Evolutionary conservation across 1,140 invertebrate genomes (phyloP).

Genomic region (Drosophila watanabei): DNA sequence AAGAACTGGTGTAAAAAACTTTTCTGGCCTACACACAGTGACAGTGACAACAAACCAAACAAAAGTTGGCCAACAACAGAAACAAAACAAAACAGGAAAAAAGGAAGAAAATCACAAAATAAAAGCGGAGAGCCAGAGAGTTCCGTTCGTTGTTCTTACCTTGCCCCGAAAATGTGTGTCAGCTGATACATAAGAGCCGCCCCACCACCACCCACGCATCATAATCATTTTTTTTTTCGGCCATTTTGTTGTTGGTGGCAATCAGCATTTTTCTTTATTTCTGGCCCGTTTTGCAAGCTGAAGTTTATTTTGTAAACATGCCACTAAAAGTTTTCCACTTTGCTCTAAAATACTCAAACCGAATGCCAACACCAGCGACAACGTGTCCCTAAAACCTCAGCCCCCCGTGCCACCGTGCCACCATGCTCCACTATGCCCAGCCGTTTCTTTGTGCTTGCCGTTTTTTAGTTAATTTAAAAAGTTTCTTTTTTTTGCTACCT

Average conservation of each 20-base stretch:
- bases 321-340: conserved; percentile 84
- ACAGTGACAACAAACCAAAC: conserved; percentile 79
- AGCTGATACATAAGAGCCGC: conserved; percentile 52
- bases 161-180: conserved; percentile 75
- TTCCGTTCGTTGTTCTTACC: conserved; percentile 60
- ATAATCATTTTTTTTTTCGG: conserved; percentile 67
- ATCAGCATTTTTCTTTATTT: conserved; percentile 78
- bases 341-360: conserved; percentile 84
- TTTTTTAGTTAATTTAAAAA: conserved; percentile 84
- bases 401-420: background rate
- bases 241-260: conserved; percentile 53
- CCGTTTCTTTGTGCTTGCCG: conserved; percentile 39
- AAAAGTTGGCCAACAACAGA: conserved; percentile 65
- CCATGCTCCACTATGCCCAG: background rate
- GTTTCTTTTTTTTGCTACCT: conserved; percentile 58
- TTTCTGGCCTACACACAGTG: conserved; percentile 60
- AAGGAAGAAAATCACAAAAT: conserved; percentile 14
- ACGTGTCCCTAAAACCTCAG: conserved; percentile 44
- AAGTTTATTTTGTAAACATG: conserved; percentile 84
- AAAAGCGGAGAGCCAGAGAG: conserved; percentile 15
- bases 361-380: conserved; percentile 80
- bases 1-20: conserved; percentile 42
- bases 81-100: conserved; percentile 1
- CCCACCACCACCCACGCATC: conserved; percentile 45
- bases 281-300: conserved; percentile 72